These are phyloP conservation scores for Acanthococcus lagerstroemiae DNA, from an alignment of 2,888 invertebrate species.

Conservation along the genomic window DNA sequence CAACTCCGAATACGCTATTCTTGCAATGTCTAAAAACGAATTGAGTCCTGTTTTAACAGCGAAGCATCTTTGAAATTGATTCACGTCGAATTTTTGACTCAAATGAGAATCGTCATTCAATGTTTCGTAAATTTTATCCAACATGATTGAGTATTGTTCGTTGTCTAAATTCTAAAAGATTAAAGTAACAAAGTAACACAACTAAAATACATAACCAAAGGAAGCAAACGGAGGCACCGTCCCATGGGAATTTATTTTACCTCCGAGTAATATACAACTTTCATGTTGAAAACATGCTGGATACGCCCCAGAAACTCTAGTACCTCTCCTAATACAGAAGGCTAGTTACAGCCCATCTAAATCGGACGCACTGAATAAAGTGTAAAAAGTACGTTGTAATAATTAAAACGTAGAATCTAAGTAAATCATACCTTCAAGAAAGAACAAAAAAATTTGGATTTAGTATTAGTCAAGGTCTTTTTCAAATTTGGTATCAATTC, in stretches of 20 bases:
- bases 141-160: constrained; percentile 44
- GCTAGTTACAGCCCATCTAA: too few species aligned
- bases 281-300: too few species aligned
- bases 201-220: too few species aligned
- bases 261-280: too few species aligned
- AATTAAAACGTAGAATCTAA: not conserved
- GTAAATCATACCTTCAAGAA: constrained; percentile 1
- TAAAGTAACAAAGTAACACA: not conserved
- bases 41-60: constrained; percentile 67
- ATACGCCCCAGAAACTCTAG: too few species aligned
- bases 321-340: too few species aligned
- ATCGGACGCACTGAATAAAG: too few species aligned
- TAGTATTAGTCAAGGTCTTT: constrained; percentile 47
- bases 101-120: constrained; percentile 50
- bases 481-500: constrained; percentile 58
- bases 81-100: constrained; percentile 47
- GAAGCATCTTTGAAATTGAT: constrained; percentile 57
- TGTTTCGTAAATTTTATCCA: constrained; percentile 45
- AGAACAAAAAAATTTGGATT: constrained; percentile 40
- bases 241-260: not conserved
- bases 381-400: not conserved
- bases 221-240: not conserved
- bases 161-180: constrained; percentile 40
- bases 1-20: constrained; percentile 75
- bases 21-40: constrained; percentile 69